These are phyloP conservation scores for Xenotilapia caudafasciata DNA, from an alignment of 2,113 vertebrate species.

Conservation along the genomic window DNA sequence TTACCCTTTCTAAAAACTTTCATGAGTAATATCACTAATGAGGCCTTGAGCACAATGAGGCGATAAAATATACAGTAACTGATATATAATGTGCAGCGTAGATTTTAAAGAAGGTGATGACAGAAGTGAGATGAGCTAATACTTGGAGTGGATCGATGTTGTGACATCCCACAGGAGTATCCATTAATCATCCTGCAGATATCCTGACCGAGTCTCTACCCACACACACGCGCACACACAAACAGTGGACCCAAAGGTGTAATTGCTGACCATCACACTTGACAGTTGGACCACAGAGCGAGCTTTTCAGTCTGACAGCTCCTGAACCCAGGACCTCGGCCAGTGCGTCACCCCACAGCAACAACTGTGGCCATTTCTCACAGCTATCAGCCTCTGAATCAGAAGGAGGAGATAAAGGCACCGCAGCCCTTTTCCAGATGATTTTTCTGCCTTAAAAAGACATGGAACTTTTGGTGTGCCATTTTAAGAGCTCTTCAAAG, in stretches of 20 bases:
- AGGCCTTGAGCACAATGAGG: neutral
- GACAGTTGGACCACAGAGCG: conserved; percentile 7
- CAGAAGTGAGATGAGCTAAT: neutral
- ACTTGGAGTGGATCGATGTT: conserved; percentile 12
- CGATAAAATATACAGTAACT: neutral
- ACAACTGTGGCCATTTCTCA: neutral
- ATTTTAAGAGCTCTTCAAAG: neutral
- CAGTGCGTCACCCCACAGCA: neutral
- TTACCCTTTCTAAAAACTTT: neutral
- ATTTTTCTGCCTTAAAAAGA: conserved; percentile 19
- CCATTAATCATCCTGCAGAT: conserved; percentile 46
- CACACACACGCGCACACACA: conserved; percentile 1
- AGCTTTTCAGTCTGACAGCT: neutral
- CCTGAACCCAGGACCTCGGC: neutral
- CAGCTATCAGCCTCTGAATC: conserved; percentile 14
- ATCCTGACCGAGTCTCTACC: neutral
- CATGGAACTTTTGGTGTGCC: neutral
- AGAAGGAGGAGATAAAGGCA: neutral
- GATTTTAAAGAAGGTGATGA: neutral
- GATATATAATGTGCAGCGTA: neutral
- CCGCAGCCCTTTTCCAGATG: neutral
- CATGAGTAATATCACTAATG: neutral
- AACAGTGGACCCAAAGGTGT: neutral
- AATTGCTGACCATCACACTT: conserved; percentile 40
- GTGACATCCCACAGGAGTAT: neutral